Percentiles rank a stretch among this genome's conserved stretches.
phyloP scores from a whole-genome alignment of 1,140 invertebrate species.

The Diabrotica undecimpunctata region DNA sequence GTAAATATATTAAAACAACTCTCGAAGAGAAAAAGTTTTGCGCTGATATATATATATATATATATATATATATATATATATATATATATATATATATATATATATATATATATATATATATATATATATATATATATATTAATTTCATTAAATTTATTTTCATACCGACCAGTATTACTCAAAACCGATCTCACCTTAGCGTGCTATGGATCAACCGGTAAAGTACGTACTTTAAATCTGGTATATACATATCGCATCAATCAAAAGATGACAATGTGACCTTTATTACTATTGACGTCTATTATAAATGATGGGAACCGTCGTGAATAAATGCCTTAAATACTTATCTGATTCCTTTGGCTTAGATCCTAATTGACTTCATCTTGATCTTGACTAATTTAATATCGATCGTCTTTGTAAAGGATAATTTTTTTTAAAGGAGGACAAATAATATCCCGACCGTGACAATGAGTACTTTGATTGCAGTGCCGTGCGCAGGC shows the following conservation, averaged over 20 bases:
- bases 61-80: too few relatives aligned
- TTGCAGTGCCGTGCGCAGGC: neutral
- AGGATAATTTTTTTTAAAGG: neutral
- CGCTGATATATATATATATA: too few relatives aligned
- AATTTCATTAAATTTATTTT: too few relatives aligned
- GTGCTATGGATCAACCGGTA: neutral
- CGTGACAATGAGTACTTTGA: neutral
- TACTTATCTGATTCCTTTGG: neutral
- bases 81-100: too few relatives aligned
- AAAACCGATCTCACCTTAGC: too few relatives aligned
- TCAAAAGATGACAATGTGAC: constrained; percentile 15
- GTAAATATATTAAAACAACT: too few relatives aligned
- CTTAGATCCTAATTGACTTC: neutral
- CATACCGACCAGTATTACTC: too few relatives aligned
- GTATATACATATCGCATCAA: constrained; percentile 8
- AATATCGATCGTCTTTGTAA: neutral
- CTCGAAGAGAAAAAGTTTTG: too few relatives aligned
- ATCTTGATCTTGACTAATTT: neutral
- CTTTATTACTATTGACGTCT: constrained; percentile 15
- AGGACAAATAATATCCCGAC: neutral
- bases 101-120: too few relatives aligned
- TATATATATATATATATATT: too few relatives aligned
- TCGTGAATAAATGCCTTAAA: constrained; percentile 5
- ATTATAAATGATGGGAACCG: constrained; percentile 15
- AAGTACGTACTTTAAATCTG: constrained; percentile 7